Percentiles rank a stretch among this genome's conserved stretches.
Conservation (phyloP, 2,113 vertebrate genomes). For the Macquaria australasica region DNA sequence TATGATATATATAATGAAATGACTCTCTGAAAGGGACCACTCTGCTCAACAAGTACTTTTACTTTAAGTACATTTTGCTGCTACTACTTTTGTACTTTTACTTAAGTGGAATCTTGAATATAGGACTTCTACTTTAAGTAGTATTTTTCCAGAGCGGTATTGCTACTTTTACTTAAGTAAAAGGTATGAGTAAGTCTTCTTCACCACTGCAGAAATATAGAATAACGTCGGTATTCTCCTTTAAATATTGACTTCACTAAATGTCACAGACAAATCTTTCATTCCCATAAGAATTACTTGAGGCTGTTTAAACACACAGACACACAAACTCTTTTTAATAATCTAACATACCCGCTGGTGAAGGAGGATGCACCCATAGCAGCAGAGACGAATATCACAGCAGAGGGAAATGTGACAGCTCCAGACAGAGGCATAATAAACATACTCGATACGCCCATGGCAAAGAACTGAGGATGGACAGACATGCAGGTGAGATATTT, state of each 20-base stretch:
- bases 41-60: no score
- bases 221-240: not conserved
- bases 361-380: conserved; percentile 88
- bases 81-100: no score
- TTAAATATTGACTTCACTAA: not conserved
- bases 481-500: not conserved
- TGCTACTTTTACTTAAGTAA: no score
- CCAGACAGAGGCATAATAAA: conserved; percentile 87
- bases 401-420: conserved; percentile 81
- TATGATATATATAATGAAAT: no score
- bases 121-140: no score
- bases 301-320: not conserved
- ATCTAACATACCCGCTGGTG: conserved; percentile 84
- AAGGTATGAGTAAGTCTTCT: no score
- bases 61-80: no score
- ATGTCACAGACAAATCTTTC: not conserved
- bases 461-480: conserved; percentile 81
- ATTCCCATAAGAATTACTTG: not conserved
- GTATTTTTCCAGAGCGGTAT: no score
- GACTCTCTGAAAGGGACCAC: no score
- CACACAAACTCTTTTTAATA: not conserved
- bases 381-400: conserved; percentile 84
- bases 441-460: conserved; percentile 88
- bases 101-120: no score
- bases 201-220: not conserved